These are phyloP conservation scores for Cerceris rybyensis DNA, from an alignment of 2,888 invertebrate genomes.

Conservation along the genomic window DNA sequence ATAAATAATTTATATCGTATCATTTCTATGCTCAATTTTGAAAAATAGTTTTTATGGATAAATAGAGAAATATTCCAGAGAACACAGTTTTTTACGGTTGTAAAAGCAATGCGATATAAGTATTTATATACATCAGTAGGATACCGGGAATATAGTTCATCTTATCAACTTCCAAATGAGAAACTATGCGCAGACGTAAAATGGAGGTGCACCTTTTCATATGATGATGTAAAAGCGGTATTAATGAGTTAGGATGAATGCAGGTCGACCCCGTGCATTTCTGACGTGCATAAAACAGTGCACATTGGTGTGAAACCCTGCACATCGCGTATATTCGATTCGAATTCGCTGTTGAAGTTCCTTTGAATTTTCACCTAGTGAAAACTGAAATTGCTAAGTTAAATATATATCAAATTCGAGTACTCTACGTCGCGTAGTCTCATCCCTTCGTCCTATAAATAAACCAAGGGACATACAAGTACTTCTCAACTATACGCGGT, in stretches of 20 bases:
- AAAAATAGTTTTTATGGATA: too few relatives aligned
- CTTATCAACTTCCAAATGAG: slow-evolving; percentile 8
- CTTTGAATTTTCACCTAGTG: background rate
- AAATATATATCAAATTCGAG: too few relatives aligned
- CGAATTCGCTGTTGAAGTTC: background rate
- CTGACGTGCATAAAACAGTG: background rate
- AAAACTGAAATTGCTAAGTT: background rate
- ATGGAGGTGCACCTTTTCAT: slow-evolving; percentile 21
- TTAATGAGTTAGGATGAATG: slow-evolving; percentile 29
- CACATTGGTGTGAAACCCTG: background rate
- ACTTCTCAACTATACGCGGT: too few relatives aligned
- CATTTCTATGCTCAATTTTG: too few relatives aligned
- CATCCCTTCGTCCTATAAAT: too few relatives aligned
- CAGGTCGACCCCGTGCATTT: background rate
- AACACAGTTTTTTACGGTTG: too few relatives aligned
- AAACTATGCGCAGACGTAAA: slow-evolving; percentile 9
- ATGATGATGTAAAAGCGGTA: slow-evolving; percentile 20
- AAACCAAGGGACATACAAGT: too few relatives aligned
- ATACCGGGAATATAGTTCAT: slow-evolving; percentile 12
- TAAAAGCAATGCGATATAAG: too few relatives aligned
- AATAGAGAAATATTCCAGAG: too few relatives aligned
- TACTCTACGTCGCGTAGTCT: too few relatives aligned
- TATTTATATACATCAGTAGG: background rate
- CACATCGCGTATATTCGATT: background rate
- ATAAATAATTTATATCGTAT: too few relatives aligned